Conservation (phyloP, 1,140 invertebrate genomes). For the Cotesia glomerata region DNA sequence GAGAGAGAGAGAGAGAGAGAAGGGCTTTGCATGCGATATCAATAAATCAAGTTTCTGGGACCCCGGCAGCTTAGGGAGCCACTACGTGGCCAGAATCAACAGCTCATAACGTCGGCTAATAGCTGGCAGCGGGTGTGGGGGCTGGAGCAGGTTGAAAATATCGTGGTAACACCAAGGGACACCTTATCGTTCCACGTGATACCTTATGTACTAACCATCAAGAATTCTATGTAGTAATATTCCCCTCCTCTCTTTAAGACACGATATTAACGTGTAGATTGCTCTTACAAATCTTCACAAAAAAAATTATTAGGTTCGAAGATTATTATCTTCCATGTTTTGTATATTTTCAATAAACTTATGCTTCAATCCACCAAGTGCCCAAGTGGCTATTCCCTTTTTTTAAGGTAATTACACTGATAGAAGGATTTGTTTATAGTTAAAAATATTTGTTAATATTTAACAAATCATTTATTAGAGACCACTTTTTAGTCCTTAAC, state of each 20-base stretch:
- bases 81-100: slow-evolving; percentile 65
- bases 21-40: slow-evolving; percentile 65
- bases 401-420: no score
- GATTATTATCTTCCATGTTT: neutral
- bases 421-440: no score
- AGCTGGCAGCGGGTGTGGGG: slow-evolving; percentile 48
- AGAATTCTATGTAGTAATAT: slow-evolving; percentile 10
- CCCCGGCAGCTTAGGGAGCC: slow-evolving; percentile 56
- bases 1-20: slow-evolving; percentile 42
- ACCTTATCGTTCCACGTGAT: slow-evolving; percentile 51
- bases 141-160: slow-evolving; percentile 43
- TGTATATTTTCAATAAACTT: no score
- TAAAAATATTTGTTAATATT: no score
- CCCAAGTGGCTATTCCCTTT: no score
- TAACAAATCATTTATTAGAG: no score
- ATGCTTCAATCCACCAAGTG: no score
- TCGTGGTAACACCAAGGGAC: slow-evolving; percentile 59
- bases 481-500: no score
- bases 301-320: neutral
- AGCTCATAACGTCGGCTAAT: slow-evolving; percentile 64
- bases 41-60: slow-evolving; percentile 64
- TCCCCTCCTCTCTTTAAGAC: neutral
- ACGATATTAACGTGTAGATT: neutral
- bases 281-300: neutral
- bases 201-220: slow-evolving; percentile 26